phyloP scores from a whole-genome alignment of 2,888 invertebrate genomes.

The Thera britannica region DNA sequence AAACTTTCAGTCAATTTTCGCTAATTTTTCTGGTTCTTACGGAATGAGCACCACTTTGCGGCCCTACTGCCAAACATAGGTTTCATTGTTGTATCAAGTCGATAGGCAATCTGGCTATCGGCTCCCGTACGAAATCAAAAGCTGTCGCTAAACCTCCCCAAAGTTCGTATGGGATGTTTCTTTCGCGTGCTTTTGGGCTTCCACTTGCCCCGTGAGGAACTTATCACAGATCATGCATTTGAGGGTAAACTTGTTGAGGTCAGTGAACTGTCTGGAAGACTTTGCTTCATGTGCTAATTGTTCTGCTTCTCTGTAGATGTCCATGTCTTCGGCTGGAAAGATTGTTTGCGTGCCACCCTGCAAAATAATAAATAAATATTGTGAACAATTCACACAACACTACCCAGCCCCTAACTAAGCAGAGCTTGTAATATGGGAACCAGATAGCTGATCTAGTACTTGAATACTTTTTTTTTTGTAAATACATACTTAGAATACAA shows the following conservation, averaged over 20 bases:
- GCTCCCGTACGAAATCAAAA: slow-evolving; percentile 3
- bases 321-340: slow-evolving; percentile 90
- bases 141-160: slow-evolving; percentile 87
- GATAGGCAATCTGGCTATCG: too few species aligned
- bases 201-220: slow-evolving; percentile 90
- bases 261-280: slow-evolving; percentile 95
- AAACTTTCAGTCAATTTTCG: too few species aligned
- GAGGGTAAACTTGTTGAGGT: slow-evolving; percentile 93
- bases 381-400: too few species aligned
- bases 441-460: too few species aligned
- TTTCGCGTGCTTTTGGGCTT: slow-evolving; percentile 94
- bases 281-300: slow-evolving; percentile 95
- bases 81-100: too few species aligned
- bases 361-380: neutral
- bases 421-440: too few species aligned
- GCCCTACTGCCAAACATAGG: too few species aligned
- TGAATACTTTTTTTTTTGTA: too few species aligned
- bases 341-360: slow-evolving; percentile 91
- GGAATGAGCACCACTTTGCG: too few species aligned
- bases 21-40: too few species aligned
- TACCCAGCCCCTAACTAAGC: too few species aligned
- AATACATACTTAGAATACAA: too few species aligned
- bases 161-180: slow-evolving; percentile 92
- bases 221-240: slow-evolving; percentile 93
- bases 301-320: slow-evolving; percentile 91